These are phyloP conservation scores for Trachythela sp. DNA, from an alignment of 64 coral and sea anemone species.

Conservation along the genomic window DNA sequence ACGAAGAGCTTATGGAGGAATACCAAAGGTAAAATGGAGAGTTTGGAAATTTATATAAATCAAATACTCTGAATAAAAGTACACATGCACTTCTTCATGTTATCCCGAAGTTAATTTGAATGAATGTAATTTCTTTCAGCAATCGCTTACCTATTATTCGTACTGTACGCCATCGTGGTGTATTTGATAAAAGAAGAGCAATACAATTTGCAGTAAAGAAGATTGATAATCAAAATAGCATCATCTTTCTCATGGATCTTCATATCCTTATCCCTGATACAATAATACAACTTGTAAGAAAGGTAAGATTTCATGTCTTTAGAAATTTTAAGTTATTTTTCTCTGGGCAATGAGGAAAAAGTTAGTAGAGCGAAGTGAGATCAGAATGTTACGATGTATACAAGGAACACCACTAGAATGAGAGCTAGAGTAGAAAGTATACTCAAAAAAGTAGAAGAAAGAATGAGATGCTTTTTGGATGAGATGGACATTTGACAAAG, in stretches of 20 bases:
- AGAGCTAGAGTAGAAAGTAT: not conserved
- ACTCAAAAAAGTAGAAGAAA: not conserved
- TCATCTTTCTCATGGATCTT: slow-evolving; percentile 53
- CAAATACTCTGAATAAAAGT: too few species aligned
- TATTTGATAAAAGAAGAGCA: not conserved
- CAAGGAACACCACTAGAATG: too few species aligned
- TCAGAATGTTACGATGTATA: too few species aligned
- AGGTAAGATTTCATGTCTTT: too few species aligned
- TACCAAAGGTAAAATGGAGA: not conserved
- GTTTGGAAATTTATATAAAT: too few species aligned
- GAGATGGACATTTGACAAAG: not conserved
- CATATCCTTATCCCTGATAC: slow-evolving; percentile 36
- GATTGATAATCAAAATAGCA: slow-evolving; percentile 33
- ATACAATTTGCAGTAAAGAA: not conserved
- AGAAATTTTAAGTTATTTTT: too few species aligned
- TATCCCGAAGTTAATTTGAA: too few species aligned
- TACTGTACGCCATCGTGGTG: not conserved
- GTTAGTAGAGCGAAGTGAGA: too few species aligned
- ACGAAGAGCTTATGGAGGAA: not conserved
- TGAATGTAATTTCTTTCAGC: not conserved
- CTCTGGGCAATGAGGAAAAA: not conserved
- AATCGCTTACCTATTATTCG: not conserved
- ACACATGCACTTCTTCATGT: too few species aligned
- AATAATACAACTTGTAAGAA: slow-evolving; percentile 28
- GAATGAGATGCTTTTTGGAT: not conserved